Evolutionary conservation across 2,888 invertebrate species (phyloP).

Genomic region (Antheraea assamensis): DNA sequence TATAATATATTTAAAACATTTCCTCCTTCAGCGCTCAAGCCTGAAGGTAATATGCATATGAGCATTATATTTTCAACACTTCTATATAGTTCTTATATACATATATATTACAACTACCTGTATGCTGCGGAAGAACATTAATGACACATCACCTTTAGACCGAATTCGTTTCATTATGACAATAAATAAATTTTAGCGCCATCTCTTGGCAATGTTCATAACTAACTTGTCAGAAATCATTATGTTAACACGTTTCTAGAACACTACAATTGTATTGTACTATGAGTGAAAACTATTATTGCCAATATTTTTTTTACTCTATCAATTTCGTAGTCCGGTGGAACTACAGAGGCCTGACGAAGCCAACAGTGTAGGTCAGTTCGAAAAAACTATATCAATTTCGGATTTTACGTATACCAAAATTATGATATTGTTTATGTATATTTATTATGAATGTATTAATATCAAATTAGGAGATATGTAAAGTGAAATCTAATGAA

Average conservation of each 20-base stretch:
- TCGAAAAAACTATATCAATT: too few relatives aligned
- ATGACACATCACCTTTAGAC: conserved; percentile 10
- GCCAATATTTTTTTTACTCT: not conserved
- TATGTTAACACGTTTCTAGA: not conserved
- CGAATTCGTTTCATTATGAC: not conserved
- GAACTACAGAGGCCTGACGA: too few relatives aligned
- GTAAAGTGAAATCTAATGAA: not conserved
- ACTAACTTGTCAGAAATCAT: conserved; percentile 17
- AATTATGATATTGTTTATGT: too few relatives aligned
- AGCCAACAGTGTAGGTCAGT: too few relatives aligned
- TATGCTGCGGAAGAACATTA: conserved; percentile 19
- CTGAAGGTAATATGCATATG: not conserved
- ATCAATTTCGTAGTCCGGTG: too few relatives aligned
- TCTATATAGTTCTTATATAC: not conserved
- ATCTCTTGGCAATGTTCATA: conserved; percentile 25
- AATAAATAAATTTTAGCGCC: conserved; percentile 25
- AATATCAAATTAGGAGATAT: too few relatives aligned
- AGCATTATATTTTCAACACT: not conserved
- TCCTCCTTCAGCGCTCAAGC: not conserved
- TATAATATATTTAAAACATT: not conserved
- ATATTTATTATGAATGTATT: too few relatives aligned
- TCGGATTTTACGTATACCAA: too few relatives aligned
- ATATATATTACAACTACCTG: not conserved
- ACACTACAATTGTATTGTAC: too few relatives aligned
- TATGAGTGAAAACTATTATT: too few relatives aligned